phyloP scores from a whole-genome alignment of 2,888 invertebrate genomes.

The Aleiodes testaceus region DNA sequence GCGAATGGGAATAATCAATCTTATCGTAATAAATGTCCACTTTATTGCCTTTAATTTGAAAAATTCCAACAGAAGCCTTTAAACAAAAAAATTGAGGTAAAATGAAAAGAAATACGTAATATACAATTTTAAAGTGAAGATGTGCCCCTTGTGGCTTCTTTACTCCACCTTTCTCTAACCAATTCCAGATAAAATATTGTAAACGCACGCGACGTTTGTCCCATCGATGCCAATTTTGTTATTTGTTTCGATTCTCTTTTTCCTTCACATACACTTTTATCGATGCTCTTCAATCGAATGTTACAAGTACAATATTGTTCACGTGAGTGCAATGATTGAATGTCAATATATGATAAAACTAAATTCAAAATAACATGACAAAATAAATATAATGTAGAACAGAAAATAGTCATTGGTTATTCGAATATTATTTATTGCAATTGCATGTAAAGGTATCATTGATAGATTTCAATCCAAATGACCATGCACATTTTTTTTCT shows the following conservation, averaged over 20 bases:
- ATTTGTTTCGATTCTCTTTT: background rate
- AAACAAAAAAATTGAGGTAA: background rate
- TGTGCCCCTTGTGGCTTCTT: too few species aligned
- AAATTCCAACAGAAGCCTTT: too few species aligned
- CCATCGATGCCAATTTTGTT: slow-evolving; percentile 3
- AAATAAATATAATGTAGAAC: slow-evolving; percentile 15
- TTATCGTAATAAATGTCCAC: background rate
- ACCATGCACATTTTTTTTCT: background rate
- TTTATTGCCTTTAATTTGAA: background rate
- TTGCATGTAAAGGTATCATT: slow-evolving; percentile 9
- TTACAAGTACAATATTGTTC: slow-evolving; percentile 19
- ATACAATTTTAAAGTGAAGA: too few species aligned
- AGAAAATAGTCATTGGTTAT: slow-evolving; percentile 8
- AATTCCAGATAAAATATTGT: slow-evolving; percentile 9
- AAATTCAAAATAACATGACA: background rate
- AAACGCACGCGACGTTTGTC: slow-evolving; percentile 27
- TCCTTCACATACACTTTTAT: background rate
- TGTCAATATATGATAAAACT: slow-evolving; percentile 8
- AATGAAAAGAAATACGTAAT: too few species aligned
- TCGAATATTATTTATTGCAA: slow-evolving; percentile 15
- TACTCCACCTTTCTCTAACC: too few species aligned
- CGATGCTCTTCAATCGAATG: slow-evolving; percentile 17
- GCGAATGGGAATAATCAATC: slow-evolving; percentile 5
- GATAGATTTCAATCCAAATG: background rate
- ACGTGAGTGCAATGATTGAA: slow-evolving; percentile 23